These are phyloP conservation scores for Crocallis elinguaria DNA, from an alignment of 2,888 invertebrate species.

Conservation along the genomic window DNA sequence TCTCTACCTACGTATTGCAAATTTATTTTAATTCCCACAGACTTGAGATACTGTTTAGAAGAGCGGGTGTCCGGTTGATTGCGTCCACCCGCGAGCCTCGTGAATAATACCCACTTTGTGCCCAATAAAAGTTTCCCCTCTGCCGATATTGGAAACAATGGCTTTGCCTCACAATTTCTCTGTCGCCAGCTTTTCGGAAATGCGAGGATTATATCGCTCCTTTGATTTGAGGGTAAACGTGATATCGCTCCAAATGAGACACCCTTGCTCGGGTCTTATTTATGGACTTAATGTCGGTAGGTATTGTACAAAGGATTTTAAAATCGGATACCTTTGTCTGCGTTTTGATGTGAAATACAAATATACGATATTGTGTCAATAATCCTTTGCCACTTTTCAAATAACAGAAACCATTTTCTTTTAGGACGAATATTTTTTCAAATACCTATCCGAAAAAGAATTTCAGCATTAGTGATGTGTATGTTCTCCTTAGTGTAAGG, in stretches of 20 bases:
- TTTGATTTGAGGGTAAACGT: constrained; percentile 78
- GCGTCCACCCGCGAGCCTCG: constrained; percentile 74
- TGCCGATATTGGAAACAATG: constrained; percentile 81
- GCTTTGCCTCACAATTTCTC: constrained; percentile 79
- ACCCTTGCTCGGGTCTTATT: constrained; percentile 47
- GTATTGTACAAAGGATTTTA: constrained; percentile 20
- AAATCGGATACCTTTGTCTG: constrained; percentile 13
- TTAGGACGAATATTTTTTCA: no score
- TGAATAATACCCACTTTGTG: constrained; percentile 83
- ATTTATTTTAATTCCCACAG: no score
- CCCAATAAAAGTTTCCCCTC: constrained; percentile 80
- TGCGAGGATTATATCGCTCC: constrained; percentile 72
- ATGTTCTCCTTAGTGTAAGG: no score
- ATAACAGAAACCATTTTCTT: no score
- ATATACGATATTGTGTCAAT: no score
- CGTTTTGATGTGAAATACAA: neutral
- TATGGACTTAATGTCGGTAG: constrained; percentile 40
- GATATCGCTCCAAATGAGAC: constrained; percentile 71
- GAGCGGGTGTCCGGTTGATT: constrained; percentile 65
- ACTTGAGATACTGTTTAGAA: constrained; percentile 9
- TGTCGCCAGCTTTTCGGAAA: constrained; percentile 65
- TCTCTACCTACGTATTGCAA: no score
- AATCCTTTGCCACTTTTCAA: no score
- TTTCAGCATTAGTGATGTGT: no score
- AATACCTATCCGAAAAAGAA: no score